phyloP scores from a whole-genome alignment of 2,797 vertebrate genomes.

The Selene dorsalis region DNA sequence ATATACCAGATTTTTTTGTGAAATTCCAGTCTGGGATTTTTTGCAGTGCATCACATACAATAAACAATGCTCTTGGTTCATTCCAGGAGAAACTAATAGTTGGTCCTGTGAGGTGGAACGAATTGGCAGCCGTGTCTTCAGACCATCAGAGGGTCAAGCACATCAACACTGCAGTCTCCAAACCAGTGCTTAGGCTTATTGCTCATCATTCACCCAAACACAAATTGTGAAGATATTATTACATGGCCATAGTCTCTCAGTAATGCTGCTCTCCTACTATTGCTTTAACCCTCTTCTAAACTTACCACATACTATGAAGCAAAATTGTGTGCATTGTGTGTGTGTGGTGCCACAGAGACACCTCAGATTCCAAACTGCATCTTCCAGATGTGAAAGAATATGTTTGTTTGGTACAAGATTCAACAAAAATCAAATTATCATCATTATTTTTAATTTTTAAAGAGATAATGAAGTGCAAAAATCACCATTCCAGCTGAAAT shows the following conservation, averaged over 20 bases:
- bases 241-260: neutral
- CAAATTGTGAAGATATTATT: slow-evolving; percentile 46
- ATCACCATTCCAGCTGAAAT: no score
- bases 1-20: neutral
- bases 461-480: no score
- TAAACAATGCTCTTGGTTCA: slow-evolving; percentile 59
- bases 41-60: slow-evolving; percentile 49
- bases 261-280: neutral
- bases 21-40: slow-evolving; percentile 1
- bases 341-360: no score
- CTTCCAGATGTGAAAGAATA: no score
- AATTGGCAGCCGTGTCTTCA: slow-evolving; percentile 47
- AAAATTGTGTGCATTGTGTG: no score
- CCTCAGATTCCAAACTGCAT: no score
- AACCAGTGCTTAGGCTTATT: slow-evolving; percentile 32
- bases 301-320: no score
- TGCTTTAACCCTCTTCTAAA: slow-evolving; percentile 8
- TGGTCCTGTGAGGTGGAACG: slow-evolving; percentile 62
- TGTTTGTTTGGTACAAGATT: no score
- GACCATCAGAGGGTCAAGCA: slow-evolving; percentile 29
- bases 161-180: slow-evolving; percentile 43
- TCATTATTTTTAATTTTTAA: no score
- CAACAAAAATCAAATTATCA: no score
- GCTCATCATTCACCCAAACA: slow-evolving; percentile 38
- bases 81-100: slow-evolving; percentile 65